Conservation (phyloP, 1,140 invertebrate species). For the Teleogryllus occipitalis region DNA sequence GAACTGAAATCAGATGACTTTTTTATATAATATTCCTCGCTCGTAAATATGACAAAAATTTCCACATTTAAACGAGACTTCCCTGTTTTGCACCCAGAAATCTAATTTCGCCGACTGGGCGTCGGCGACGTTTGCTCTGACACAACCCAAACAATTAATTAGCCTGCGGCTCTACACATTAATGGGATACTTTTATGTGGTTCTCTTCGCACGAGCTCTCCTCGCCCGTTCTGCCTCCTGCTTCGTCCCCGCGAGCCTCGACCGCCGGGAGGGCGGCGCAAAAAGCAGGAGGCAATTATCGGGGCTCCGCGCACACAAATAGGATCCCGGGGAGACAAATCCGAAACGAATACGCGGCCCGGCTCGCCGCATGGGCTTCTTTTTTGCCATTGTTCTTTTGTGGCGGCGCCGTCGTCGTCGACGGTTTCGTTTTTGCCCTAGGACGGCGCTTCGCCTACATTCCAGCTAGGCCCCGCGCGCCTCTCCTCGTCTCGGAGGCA, state of each 20-base stretch:
- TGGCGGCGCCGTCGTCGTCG: background rate
- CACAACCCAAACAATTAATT: background rate
- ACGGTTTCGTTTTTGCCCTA: too few relatives aligned
- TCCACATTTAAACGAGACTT: too few relatives aligned
- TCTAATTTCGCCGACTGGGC: too few relatives aligned
- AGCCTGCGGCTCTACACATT: background rate
- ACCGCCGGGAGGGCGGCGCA: background rate
- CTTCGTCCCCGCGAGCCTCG: background rate
- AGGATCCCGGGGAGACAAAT: background rate
- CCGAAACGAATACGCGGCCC: background rate
- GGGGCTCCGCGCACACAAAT: background rate
- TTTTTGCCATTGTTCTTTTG: background rate
- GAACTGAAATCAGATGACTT: too few relatives aligned
- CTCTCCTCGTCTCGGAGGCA: too few relatives aligned
- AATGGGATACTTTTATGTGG: background rate
- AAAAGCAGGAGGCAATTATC: background rate
- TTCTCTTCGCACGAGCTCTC: background rate
- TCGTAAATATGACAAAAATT: too few relatives aligned
- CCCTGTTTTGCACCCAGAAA: too few relatives aligned
- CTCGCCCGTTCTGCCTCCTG: background rate
- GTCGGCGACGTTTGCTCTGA: background rate
- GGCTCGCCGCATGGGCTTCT: background rate
- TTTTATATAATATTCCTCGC: too few relatives aligned
- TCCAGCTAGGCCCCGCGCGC: too few relatives aligned
- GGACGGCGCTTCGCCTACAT: too few relatives aligned